These are phyloP conservation scores for Corythaixoides concolor DNA, from an alignment of 2,113 vertebrate genomes.

Conservation along the genomic window DNA sequence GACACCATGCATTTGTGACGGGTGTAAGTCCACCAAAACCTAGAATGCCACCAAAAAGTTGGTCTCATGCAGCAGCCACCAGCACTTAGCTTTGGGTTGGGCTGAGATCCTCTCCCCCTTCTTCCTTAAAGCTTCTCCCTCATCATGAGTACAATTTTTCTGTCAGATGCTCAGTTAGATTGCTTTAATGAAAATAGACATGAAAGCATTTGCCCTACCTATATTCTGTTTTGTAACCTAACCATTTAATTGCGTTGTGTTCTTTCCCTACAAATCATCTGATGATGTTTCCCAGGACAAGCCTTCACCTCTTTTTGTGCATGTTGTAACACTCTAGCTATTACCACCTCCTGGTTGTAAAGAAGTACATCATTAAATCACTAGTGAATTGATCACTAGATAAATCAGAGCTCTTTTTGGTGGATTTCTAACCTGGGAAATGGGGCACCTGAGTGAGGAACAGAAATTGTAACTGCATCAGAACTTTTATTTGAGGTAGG, in stretches of 20 bases:
- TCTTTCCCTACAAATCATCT: not conserved
- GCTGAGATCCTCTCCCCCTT: not conserved
- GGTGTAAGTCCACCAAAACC: not conserved
- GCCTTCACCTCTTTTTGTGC: not conserved
- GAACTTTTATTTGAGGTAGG: not conserved
- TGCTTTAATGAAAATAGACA: not conserved
- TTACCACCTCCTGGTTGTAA: not conserved
- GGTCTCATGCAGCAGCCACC: not conserved
- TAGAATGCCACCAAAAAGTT: not conserved
- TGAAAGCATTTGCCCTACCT: not conserved
- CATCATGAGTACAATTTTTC: not conserved
- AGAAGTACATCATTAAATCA: not conserved
- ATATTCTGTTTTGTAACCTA: constrained; percentile 2
- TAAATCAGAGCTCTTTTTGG: not conserved
- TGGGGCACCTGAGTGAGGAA: not conserved
- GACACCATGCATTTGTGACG: not conserved
- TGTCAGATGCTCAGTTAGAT: not conserved
- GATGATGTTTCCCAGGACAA: not conserved
- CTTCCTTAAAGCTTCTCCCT: not conserved
- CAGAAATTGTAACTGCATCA: not conserved
- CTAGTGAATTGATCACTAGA: not conserved
- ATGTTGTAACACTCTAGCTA: not conserved
- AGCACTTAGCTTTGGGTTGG: not conserved
- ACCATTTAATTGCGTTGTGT: not conserved
- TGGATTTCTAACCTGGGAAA: not conserved